phyloP scores from a whole-genome alignment of 1,140 invertebrate genomes.

The Drosophila ironensis region DNA sequence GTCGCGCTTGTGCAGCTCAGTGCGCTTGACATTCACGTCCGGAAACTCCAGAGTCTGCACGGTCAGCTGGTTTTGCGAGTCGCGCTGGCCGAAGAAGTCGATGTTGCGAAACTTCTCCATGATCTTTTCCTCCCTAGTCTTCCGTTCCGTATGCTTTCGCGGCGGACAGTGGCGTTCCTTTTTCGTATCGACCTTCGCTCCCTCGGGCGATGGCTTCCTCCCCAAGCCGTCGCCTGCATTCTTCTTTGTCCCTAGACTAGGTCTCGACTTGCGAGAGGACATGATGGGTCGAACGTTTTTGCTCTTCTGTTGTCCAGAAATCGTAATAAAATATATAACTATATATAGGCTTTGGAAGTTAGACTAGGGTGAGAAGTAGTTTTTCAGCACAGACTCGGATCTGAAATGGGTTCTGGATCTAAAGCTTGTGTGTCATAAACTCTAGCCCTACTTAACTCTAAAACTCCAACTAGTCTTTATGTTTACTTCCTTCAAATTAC shows the following conservation, averaged over 20 bases:
- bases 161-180: slow-evolving; percentile 21
- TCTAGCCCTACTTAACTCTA: too few relatives aligned
- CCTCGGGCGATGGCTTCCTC: not conserved
- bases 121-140: slow-evolving; percentile 25
- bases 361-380: not conserved
- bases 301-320: not conserved
- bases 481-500: too few relatives aligned
- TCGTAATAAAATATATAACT: not conserved
- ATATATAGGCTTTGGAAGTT: not conserved
- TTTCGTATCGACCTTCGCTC: not conserved
- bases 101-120: slow-evolving; percentile 63
- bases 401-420: not conserved
- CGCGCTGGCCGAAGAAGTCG: slow-evolving; percentile 42
- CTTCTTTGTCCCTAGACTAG: too few relatives aligned
- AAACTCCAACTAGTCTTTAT: too few relatives aligned
- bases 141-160: slow-evolving; percentile 14
- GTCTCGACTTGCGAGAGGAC: too few relatives aligned
- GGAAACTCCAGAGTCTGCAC: slow-evolving; percentile 64
- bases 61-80: slow-evolving; percentile 41
- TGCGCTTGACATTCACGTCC: slow-evolving; percentile 50
- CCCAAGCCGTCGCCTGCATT: too few relatives aligned
- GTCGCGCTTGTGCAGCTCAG: slow-evolving; percentile 44
- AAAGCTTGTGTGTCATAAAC: too few relatives aligned
- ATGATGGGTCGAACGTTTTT: too few relatives aligned
- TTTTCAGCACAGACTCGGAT: not conserved